These are phyloP conservation scores for Lepus timidus DNA, from an alignment of 2,113 vertebrate genomes.

Conservation along the genomic window DNA sequence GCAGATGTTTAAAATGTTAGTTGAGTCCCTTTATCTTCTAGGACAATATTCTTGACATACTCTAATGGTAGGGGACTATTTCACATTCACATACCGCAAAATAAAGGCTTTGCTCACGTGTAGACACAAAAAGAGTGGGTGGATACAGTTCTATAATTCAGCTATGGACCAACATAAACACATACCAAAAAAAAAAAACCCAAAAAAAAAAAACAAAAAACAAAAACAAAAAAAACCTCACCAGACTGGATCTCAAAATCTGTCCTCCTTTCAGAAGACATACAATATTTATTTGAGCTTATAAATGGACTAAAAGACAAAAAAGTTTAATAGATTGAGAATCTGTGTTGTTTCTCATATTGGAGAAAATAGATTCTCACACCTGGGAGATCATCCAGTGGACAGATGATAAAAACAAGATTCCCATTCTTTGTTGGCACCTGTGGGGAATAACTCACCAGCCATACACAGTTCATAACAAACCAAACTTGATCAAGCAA, in stretches of 20 bases:
- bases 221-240: neutral
- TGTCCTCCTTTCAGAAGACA: neutral
- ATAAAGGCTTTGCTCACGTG: neutral
- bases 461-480: neutral
- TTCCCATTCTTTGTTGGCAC: neutral
- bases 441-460: neutral
- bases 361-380: neutral
- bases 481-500: neutral
- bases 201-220: too few species aligned
- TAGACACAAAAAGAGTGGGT: neutral
- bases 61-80: neutral
- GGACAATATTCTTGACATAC: constrained; percentile 19
- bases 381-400: neutral
- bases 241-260: neutral
- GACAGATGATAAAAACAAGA: neutral
- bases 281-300: neutral
- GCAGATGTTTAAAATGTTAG: neutral
- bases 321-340: neutral
- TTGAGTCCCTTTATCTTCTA: constrained; percentile 34
- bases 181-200: neutral
- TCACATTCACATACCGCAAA: neutral
- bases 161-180: neutral
- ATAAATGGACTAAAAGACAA: neutral
- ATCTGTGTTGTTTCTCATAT: neutral
- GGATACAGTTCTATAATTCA: neutral